Evolutionary conservation across 2,797 vertebrate species (phyloP), one percentile per base, ranked within the genome.

Genomic region (Lindbergichthys nudifrons): DNA sequence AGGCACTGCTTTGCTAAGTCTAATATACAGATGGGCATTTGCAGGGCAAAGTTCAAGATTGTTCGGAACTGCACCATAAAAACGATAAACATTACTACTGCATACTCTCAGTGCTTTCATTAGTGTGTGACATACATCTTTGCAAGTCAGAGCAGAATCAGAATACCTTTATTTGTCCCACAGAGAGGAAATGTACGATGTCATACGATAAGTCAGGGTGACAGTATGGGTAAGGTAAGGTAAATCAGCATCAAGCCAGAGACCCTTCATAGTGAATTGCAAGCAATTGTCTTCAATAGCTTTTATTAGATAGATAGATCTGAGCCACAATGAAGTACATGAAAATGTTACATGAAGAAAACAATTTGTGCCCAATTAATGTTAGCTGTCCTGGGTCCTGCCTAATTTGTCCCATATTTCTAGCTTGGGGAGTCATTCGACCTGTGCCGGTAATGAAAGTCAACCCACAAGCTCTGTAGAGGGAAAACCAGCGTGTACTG

Each of bases 321-420:
- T 18, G 54, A 74, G 26, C 45, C 12, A 23, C 16, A 68, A 8
- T 50, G n/a, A 70, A 46, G 4, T 51, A 50, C 18, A 53, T 65
- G 15, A 75, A 54, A 76, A 77, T 2, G 36, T 59, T 19, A 65
- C 3, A 65, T 53, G 13, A 47, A 51, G 74, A 79, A 10, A 64
- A 58, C 64, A 75, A 61, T 0, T 45, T n/a, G 52, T n/a, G 45
- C 67, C 50, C 45, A 90, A 86, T 70, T 76, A 75, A 82, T 89
- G 52, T 51, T 69, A 68, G 64, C 60, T 66, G 57, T 82, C 66
- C 46, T 57, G 79, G 70, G 84, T 86, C 30, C 57, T 64, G 52
- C 52, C 67, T 80, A 57, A 74, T 56, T 70, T 2, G 77, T 87
- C 86, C 87, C 80, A 89, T 84, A 88, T 87, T 76, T 77, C 58